Base-by-base conservation (phyloP, 2,888 invertebrate genomes). In the Oasisia sp. region DNA sequence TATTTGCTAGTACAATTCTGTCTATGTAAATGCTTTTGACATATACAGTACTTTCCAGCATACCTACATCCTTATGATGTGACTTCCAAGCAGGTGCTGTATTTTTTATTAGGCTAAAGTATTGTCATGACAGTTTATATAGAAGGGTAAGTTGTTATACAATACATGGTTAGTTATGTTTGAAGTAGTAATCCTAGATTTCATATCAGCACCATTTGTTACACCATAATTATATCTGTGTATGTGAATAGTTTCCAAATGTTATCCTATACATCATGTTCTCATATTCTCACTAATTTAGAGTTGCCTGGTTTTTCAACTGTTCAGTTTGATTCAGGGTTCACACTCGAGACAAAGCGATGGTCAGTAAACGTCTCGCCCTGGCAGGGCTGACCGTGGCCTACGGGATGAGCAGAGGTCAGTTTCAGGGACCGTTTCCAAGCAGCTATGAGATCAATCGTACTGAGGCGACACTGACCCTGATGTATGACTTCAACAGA, bases 291-390 rank as follows among this genome's bases (percentile, higher is more conserved):
- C n/a, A n/a, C n/a, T n/a, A n/a, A n/a, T n/a, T n/a, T n/a, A n/a
- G n/a, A n/a, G n/a, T n/a, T n/a, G n/a, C n/a, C n/a, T n/a, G n/a
- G 58, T 27, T 27, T 58, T 58, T 19, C 27, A 58, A 58, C 14
- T 58, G 58, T 58, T 5, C 58, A 58, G 19, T 58, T 58, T 27
- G 11, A 50, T 32, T 32, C 92, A 92, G 92, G 32, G 45, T 92
- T 89, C 92, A 92, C 90, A 95, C 91, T 91, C 91, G 91, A 38
- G 91, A 91, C 91, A 44, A 91, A 12, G 12, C 32, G 7, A 91
- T 50, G 45, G 27, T 91, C 32, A 27, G 38, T 14, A 44, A 91
- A 19, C 91, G 91, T 27, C 50, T 91, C 8, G 91, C 45, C 4
- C 11, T 44, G 50, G 44, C 91, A 27, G 38, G 38, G 27, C 89